Conservation (phyloP, 2,113 vertebrate species). For the Percina caprodes region DNA sequence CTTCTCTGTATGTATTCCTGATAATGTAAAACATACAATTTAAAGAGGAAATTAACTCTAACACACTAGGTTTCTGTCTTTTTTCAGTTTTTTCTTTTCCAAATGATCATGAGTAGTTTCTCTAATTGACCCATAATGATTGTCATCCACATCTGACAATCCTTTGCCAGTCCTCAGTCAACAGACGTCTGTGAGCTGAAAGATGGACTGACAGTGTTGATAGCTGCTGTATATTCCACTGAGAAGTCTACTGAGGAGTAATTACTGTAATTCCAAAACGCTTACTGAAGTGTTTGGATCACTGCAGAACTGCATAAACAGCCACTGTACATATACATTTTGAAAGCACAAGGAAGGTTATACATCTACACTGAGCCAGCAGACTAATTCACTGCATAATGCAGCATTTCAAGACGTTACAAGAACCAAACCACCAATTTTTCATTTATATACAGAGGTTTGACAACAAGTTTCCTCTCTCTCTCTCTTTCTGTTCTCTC, state of each 20-base stretch:
- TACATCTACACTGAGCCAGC: constrained; percentile 15
- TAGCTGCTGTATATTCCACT: constrained; percentile 50
- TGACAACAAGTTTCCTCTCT: constrained; percentile 44
- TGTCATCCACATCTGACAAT: constrained; percentile 20
- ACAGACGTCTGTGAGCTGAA: constrained; percentile 23
- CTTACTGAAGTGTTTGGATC: constrained; percentile 58
- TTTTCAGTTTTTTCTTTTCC: not conserved
- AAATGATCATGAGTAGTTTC: not conserved
- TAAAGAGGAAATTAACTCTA: not conserved
- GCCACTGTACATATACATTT: not conserved
- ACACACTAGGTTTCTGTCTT: constrained; percentile 1
- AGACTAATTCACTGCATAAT: constrained; percentile 47
- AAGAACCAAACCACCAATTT: constrained; percentile 53
- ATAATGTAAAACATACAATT: constrained; percentile 48
- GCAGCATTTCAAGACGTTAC: constrained; percentile 40
- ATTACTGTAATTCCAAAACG: constrained; percentile 62
- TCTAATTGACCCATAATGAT: not conserved
- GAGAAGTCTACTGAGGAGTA: constrained; percentile 45
- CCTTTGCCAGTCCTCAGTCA: constrained; percentile 28
- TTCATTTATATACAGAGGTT: constrained; percentile 49
- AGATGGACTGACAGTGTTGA: constrained; percentile 53
- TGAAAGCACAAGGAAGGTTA: constrained; percentile 19
- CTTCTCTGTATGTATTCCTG: constrained; percentile 7
- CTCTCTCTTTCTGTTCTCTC: constrained; percentile 12
- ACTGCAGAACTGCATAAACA: constrained; percentile 46